These are phyloP conservation scores for Troglohyphantes excavatus DNA, from an alignment of 2,888 invertebrate genomes.

Conservation along the genomic window DNA sequence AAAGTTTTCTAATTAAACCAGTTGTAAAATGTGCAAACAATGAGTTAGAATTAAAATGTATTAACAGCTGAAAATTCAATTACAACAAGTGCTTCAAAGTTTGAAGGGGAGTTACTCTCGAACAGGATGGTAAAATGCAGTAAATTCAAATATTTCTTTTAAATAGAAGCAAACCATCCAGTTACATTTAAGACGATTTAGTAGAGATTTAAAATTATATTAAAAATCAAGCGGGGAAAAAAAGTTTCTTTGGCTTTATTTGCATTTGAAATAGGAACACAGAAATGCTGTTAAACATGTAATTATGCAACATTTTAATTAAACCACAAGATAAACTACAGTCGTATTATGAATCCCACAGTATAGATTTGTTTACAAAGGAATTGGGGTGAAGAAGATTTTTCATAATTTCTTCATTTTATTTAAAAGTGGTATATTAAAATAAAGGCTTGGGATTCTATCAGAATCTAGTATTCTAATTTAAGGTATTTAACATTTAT, in stretches of 20 bases:
- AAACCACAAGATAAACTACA: no score
- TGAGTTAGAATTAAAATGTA: background rate
- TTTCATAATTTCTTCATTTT: no score
- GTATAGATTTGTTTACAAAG: no score
- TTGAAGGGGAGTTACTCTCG: background rate
- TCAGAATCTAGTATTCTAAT: no score
- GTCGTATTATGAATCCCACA: no score
- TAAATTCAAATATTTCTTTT: background rate
- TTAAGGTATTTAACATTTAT: no score
- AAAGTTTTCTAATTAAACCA: background rate
- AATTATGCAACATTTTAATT: no score
- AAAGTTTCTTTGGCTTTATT: background rate
- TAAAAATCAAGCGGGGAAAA: background rate
- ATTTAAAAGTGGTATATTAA: no score
- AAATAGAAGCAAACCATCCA: background rate
- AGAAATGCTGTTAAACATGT: background rate
- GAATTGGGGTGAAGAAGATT: no score
- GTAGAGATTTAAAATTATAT: background rate
- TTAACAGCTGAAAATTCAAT: background rate
- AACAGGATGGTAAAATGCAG: background rate
- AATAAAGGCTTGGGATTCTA: no score
- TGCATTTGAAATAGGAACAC: constrained; percentile 4
- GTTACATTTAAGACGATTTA: background rate
- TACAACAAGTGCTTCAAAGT: background rate
- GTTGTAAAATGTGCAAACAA: background rate